A percentile compares a stretch with the other conserved stretches of the same genome.
Conservation (phyloP, 2,888 invertebrate genomes). For the Dinocampus coccinellae region DNA sequence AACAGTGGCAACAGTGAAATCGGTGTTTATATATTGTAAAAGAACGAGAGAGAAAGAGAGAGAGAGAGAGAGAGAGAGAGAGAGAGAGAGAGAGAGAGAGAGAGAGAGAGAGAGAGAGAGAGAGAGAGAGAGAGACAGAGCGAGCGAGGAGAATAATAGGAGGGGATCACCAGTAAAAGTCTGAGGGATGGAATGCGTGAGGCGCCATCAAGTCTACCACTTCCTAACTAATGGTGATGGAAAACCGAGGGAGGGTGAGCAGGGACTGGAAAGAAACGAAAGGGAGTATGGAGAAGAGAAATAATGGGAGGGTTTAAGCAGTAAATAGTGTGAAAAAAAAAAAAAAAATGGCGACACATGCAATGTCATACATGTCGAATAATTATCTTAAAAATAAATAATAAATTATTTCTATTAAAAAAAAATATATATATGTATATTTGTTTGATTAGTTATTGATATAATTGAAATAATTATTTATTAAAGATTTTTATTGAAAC, state of each 20-base stretch:
- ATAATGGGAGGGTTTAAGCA: neutral
- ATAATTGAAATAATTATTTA: no score
- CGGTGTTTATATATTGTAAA: no score
- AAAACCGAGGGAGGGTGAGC: conserved; percentile 2
- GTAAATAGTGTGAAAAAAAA: neutral
- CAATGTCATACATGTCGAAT: conserved; percentile 25
- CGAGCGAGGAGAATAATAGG: conserved; percentile 36
- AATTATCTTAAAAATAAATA: conserved; percentile 7
- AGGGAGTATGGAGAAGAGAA: no score
- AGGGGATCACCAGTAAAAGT: conserved; percentile 56
- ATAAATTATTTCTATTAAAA: no score
- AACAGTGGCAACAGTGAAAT: no score
- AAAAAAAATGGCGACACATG: conserved; percentile 29
- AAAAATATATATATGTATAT: neutral
- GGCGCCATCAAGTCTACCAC: conserved; percentile 57
- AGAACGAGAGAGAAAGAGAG: conserved; percentile 12
- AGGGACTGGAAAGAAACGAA: no score
- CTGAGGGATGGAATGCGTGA: conserved; percentile 56
- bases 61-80: conserved; percentile 22
- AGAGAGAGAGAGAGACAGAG: conserved; percentile 16
- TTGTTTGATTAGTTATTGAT: no score
- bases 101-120: conserved; percentile 26
- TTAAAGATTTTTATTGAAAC: no score
- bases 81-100: conserved; percentile 25
- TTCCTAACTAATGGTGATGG: no score